Evolutionary conservation across 2,113 vertebrate species (phyloP), one percentile per base, ranked within the genome.

Genomic region (Noctilio leporinus): DNA sequence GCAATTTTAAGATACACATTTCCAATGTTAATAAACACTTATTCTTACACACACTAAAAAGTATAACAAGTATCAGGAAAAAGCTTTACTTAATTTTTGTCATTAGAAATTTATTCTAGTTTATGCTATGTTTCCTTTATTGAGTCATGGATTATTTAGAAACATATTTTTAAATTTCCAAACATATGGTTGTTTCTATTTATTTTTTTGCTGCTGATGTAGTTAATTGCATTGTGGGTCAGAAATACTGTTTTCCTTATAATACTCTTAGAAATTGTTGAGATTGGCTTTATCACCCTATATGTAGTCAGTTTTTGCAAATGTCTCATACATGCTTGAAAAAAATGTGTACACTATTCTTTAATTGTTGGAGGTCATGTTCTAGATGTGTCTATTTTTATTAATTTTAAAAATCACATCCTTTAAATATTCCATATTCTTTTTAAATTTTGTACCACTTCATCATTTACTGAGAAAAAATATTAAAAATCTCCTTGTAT

Each of bases 1-100:
- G 93, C 51, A 91, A 83, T 89, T 84, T 86, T 96, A 92, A 93
- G 86, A 55, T 90, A 70, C 73, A 92, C 69, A 67, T 65, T 92
- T 77, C 92, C 33, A n/a, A 35, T 84, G 30, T 90, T 78, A 47
- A 91, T 91, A 88, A 76, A n/a, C 10, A 38, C 22, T 24, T 57
- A 15, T 40, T 65, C 30, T 35, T 73, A 78, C 2, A 77, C 3
- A 24, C 33, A 30, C 53, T 90, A n/a, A 87, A 80, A 91, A 59
- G 4, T 59, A 10, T 38, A 83, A 8, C 82, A 91, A 43, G 57
- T 72, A 33, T 93, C 24, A 47, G 38, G 77, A 93, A 91, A 55
- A 38, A 89, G 38, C 16, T 93, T 59, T 76, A 45, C 73, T 92
- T 92, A 47, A 80, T 70, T 94, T 86, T 92, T 90, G 80, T 24